Conservation (phyloP, 2,888 invertebrate species). For the Tenthredo livida region DNA sequence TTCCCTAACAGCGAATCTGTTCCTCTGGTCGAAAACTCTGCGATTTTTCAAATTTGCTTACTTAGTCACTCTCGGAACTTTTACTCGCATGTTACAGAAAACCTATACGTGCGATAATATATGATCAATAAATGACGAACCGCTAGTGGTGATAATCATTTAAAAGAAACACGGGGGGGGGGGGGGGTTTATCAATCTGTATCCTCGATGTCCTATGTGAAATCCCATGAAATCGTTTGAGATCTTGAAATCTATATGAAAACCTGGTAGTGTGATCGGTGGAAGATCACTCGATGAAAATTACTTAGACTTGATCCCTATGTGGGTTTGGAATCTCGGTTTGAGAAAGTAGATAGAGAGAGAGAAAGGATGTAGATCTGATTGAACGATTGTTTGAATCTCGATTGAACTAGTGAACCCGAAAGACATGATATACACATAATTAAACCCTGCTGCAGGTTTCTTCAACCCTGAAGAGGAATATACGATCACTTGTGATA, state of each 20-base stretch:
- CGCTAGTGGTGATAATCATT: not conserved
- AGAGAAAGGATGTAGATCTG: not conserved
- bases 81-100: not conserved
- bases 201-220: not conserved
- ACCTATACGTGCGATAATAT: not conserved
- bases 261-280: not conserved
- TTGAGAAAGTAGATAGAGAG: not conserved
- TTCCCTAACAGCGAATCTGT: not conserved
- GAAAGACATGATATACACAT: not conserved
- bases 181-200: too few relatives aligned
- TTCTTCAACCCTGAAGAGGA: not conserved
- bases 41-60: too few relatives aligned
- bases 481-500: not conserved
- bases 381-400: not conserved
- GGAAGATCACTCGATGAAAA: not conserved
- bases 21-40: not conserved
- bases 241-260: not conserved
- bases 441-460: not conserved
- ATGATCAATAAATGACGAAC: not conserved
- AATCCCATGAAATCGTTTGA: not conserved
- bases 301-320: not conserved
- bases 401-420: not conserved
- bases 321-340: too few relatives aligned
- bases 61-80: not conserved
- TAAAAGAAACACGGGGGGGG: not conserved